phyloP scores from a whole-genome alignment of 2,888 invertebrate genomes.

The Napeogenes sylphis region DNA sequence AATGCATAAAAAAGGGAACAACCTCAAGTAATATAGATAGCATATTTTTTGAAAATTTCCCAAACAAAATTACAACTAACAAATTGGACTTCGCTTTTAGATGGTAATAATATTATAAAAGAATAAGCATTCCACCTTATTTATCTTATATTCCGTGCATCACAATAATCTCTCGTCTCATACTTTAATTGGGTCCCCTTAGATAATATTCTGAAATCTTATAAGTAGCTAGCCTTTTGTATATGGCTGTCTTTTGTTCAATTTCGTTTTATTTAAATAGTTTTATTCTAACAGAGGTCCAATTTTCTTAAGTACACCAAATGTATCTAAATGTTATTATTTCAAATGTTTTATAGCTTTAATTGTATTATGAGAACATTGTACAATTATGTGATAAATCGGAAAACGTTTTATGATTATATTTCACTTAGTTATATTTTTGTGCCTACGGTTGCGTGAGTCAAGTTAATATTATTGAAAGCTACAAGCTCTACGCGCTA shows the following conservation, averaged over 20 bases:
- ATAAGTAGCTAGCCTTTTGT: conserved; percentile 7
- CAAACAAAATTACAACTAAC: no score
- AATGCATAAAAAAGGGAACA: no score
- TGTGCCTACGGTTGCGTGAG: neutral
- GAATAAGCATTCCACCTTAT: no score
- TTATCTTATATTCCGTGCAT: neutral
- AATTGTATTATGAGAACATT: neutral
- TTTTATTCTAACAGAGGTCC: conserved; percentile 10
- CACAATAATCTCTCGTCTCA: neutral
- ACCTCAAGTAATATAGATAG: no score
- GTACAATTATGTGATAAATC: no score
- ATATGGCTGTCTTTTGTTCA: conserved; percentile 8
- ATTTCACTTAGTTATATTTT: neutral
- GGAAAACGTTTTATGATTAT: neutral
- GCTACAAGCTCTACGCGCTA: neutral
- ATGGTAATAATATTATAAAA: no score
- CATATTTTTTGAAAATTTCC: no score
- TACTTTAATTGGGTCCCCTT: conserved; percentile 10
- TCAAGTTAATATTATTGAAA: conserved; percentile 5
- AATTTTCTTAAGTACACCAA: neutral
- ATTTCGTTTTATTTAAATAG: conserved; percentile 25
- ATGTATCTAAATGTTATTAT: no score
- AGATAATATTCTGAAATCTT: conserved; percentile 6
- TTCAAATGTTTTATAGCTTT: neutral
- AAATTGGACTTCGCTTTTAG: no score